Evolutionary conservation across 1,140 invertebrate species (phyloP), one percentile per base, ranked within the genome.

Genomic region (Alviniconcha marisindica): DNA sequence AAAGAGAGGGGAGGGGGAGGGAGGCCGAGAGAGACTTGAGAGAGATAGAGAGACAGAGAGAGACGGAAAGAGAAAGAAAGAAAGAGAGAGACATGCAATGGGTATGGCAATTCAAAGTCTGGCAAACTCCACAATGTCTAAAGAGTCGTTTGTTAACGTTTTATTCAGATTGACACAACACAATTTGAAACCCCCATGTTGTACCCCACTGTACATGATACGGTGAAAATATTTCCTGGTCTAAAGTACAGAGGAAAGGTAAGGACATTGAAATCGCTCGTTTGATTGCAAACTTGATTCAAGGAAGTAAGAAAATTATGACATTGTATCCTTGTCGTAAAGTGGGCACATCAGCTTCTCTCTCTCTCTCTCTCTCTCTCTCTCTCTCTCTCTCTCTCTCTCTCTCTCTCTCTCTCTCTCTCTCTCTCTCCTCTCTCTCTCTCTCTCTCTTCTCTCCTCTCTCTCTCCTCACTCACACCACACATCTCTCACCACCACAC

Each of bases 361-460:
- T 73, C n/a, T 73, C 31, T 73, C 69, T 76, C 18, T 44, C 5
- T 76, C 73, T 42, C n/a, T 76, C 73, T 76, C 15, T 48, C 10
- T 73, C n/a, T 51, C 74, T n/a, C 4, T 51, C 24, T 38, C 28
- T 38, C 7, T 60, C 5, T 51, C 42, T 31, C 44, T 21, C 31
- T 77, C 2, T 51, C 48, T 38, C 2, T 21, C 48, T 51, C 3
- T 21, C 31, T 51, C 7, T 12, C 28, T 28, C 24, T 38, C 42
- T 77, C 24, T 24, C 42, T 31, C n/a, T 33, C 48, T 40, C 28
- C 38, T 38, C 31, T 18, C 51, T 28, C 31, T 56, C n/a, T 60
- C 21, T 24, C 33, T 21, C 10, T 14, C 18, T 33, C 28, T 15
- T 33, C 28, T 18, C 24, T 7, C 44, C 15, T 76, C 73, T 76